Conservation (phyloP, 2,888 invertebrate genomes). For the Erebia ligea region DNA sequence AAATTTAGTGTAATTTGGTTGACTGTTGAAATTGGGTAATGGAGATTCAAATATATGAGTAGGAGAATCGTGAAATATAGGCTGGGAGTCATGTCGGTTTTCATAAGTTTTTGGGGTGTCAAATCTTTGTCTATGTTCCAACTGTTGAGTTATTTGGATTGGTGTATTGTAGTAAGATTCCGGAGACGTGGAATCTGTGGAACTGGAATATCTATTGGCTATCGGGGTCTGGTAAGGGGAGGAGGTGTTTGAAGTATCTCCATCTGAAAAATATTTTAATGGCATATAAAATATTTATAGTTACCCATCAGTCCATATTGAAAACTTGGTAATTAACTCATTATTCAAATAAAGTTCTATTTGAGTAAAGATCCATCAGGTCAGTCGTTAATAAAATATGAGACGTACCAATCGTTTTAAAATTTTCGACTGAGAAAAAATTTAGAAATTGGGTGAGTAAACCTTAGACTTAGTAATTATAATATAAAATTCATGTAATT, state of each 20-base stretch:
- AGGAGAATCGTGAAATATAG: neutral
- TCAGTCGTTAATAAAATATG: no score
- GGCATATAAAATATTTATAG: neutral
- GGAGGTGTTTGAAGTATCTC: constrained; percentile 8
- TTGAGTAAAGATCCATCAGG: no score
- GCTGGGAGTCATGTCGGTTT: neutral
- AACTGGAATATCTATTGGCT: constrained; percentile 64
- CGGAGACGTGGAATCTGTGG: constrained; percentile 69
- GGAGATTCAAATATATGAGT: neutral
- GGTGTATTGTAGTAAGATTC: constrained; percentile 61
- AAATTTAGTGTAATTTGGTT: neutral
- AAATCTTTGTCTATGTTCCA: constrained; percentile 29
- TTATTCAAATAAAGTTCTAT: no score
- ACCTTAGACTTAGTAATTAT: no score
- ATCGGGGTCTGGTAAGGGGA: constrained; percentile 52
- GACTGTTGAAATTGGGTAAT: neutral
- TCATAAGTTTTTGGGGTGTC: constrained; percentile 30
- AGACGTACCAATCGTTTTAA: no score
- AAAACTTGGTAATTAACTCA: no score
- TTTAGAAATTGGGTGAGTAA: no score
- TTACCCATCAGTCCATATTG: no score
- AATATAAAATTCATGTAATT: no score
- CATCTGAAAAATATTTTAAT: constrained; percentile 13
- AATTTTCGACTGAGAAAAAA: no score
- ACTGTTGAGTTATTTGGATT: neutral